Evolutionary conservation across 2,888 invertebrate genomes (phyloP).

Genomic region (Clanis bilineata): DNA sequence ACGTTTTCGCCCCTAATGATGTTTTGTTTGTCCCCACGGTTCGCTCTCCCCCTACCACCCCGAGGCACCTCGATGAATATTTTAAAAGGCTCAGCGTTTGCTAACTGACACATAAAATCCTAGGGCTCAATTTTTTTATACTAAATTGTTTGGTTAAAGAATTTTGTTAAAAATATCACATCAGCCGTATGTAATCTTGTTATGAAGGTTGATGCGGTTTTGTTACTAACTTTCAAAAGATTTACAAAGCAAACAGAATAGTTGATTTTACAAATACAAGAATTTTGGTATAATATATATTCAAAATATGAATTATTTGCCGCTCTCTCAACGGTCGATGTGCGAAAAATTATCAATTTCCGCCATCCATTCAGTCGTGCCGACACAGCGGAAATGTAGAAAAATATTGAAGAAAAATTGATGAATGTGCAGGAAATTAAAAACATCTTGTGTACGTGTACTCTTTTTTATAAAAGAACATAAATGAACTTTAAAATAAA

Average conservation of each 20-base stretch:
- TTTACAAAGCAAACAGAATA: not conserved
- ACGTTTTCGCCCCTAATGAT: constrained; percentile 41
- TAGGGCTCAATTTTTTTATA: constrained; percentile 19
- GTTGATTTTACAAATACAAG: not conserved
- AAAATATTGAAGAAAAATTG: not conserved
- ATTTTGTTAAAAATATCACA: constrained; percentile 22
- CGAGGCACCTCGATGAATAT: constrained; percentile 42
- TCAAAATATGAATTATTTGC: not conserved
- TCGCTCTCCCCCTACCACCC: not conserved
- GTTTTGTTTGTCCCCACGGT: constrained; percentile 44
- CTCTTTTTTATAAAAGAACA: not conserved
- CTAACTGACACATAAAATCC: constrained; percentile 43
- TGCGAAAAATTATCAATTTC: constrained; percentile 13
- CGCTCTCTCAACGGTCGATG: not conserved
- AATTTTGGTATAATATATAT: not conserved
- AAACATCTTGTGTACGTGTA: not conserved
- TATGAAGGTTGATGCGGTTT: not conserved
- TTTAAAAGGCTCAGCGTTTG: constrained; percentile 46
- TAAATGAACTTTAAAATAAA: not conserved
- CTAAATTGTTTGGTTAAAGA: constrained; percentile 18
- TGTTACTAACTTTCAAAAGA: not conserved
- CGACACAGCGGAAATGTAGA: constrained; percentile 4
- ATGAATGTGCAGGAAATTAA: constrained; percentile 12
- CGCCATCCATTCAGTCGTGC: constrained; percentile 1
- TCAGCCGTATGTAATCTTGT: not conserved